A percentile compares a stretch with the other conserved stretches of the same genome.
phyloP scores from a whole-genome alignment of 2,888 invertebrate genomes.

The Eupithecia insigniata region DNA sequence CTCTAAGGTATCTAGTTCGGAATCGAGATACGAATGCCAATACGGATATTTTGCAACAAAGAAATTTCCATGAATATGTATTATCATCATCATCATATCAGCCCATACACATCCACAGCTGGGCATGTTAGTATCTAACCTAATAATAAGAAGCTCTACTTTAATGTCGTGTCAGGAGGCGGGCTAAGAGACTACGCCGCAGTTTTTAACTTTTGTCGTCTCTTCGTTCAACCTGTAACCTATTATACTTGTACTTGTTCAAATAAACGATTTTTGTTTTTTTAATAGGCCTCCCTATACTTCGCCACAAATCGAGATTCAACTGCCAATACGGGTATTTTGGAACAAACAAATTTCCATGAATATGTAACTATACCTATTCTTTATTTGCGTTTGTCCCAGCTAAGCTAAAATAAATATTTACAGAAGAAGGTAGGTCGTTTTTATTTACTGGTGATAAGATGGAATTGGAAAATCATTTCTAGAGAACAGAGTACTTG shows the following conservation, averaged over 20 bases:
- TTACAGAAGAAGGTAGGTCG: background rate
- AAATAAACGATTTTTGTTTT: no score
- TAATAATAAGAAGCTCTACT: no score
- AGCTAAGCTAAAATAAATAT: background rate
- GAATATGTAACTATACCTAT: background rate
- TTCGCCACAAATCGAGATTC: constrained; percentile 39
- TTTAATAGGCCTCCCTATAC: no score
- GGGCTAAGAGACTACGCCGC: no score
- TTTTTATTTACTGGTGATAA: background rate
- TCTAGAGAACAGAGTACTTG: constrained; percentile 12
- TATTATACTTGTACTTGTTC: no score
- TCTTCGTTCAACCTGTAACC: no score
- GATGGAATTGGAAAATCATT: constrained; percentile 15
- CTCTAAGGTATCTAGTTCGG: constrained; percentile 33
- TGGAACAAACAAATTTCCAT: background rate
- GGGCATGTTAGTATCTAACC: no score
- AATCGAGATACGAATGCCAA: constrained; percentile 40
- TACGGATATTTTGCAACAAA: constrained; percentile 15
- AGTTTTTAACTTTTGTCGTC: no score
- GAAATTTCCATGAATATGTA: background rate
- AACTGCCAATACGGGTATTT: constrained; percentile 34
- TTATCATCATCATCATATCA: no score
- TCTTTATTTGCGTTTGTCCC: background rate
- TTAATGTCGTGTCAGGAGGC: no score
- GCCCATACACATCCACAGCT: no score